Evolutionary conservation across 2,797 vertebrate genomes (phyloP), one percentile per base, ranked within the genome.

Genomic region (Syncerus caffer): DNA sequence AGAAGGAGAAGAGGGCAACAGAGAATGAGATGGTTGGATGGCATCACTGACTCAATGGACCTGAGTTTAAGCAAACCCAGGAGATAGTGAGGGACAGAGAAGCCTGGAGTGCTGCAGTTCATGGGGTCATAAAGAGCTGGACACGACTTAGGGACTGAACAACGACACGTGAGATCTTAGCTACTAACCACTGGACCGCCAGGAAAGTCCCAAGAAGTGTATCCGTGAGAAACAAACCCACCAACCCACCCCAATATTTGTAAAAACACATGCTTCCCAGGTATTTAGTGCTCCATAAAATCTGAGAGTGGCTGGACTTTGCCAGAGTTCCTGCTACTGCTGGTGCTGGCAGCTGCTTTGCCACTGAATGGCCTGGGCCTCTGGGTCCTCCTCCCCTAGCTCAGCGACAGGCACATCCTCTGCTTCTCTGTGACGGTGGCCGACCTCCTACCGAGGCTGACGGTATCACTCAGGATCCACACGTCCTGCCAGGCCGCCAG

Each of bases 401-500:
- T 74, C 51, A 60, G 76, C 31, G 14, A 87, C 7, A 94, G 86
- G 38, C 95, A 25, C 4, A 1, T 67, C 79, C 90, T 96, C 38
- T 90, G 86, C 0, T 78, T 85, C 91, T 96, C 84, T 25, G 64
- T 92, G 62, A 34, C 45, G 4, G 57, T 45, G 3, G 57, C 71
- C 60, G 89, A 97, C 80, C 60, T 91, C 51, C 64, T 93, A 62
- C 53, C 85, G 74, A 96, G 47, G 25, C 23, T 80, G 85, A 93
- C 29, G 6, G 15, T 96, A 27, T 90, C 89, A 16, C 96, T 96
- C 17, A 79, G 95, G 84, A 94, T 89, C 16, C 34, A 89, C 31
- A 34, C n/a, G 87, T 71, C 16, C 76, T n/a, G 11, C 38, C 42
- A 21, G 29, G 97, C 13, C 67, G 86, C 53, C 1, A 0, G 9